These are phyloP conservation scores for Callosobruchus maculatus DNA, from an alignment of 2,888 invertebrate species.

Conservation along the genomic window DNA sequence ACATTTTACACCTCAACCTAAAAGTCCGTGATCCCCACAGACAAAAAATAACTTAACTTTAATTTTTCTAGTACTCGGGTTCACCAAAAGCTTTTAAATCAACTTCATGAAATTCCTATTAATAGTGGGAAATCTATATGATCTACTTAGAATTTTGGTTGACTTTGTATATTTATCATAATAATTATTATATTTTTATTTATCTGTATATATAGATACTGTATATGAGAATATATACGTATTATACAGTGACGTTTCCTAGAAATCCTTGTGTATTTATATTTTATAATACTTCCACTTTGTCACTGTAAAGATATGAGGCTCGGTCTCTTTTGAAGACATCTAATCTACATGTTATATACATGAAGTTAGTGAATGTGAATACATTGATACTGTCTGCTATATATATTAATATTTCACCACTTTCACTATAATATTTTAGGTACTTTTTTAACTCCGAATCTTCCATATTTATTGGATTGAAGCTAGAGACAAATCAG, in stretches of 20 bases:
- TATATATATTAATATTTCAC: too few species aligned
- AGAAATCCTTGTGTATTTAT: background rate
- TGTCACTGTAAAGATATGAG: background rate
- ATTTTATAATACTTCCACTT: background rate
- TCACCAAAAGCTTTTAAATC: too few species aligned
- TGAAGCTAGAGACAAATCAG: too few species aligned
- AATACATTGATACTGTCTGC: background rate
- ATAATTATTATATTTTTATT: background rate
- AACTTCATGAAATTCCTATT: background rate
- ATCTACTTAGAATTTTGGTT: background rate
- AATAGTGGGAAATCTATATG: too few species aligned
- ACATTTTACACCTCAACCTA: too few species aligned
- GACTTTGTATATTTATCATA: background rate
- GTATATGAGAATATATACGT: background rate
- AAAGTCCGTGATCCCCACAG: too few species aligned
- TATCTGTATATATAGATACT: background rate
- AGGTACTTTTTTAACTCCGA: too few species aligned
- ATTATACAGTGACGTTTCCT: background rate
- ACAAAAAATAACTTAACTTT: too few species aligned
- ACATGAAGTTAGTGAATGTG: background rate
- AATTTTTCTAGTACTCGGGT: too few species aligned
- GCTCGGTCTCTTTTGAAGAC: background rate
- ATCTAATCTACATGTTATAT: background rate
- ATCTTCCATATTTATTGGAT: too few species aligned
- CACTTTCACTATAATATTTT: too few species aligned